Evolutionary conservation across 1,140 invertebrate species (phyloP).

Genomic region (Hylaeus volcanicus): DNA sequence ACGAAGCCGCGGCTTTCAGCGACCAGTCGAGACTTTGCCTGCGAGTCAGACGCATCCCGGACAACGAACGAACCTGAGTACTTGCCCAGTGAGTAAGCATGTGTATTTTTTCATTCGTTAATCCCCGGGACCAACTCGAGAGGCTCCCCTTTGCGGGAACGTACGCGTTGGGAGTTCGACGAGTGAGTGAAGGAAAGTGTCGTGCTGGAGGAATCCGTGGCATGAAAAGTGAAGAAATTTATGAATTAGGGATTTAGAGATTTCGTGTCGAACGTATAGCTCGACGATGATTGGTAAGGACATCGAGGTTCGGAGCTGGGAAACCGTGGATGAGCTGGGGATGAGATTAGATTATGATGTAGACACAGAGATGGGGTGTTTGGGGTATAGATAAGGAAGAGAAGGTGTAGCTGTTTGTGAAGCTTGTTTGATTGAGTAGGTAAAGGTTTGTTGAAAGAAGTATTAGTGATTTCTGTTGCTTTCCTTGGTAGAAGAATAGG

Average conservation of each 20-base stretch:
- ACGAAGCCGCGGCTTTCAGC: conserved; percentile 61
- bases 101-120: conserved; percentile 52
- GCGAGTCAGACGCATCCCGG: conserved; percentile 74
- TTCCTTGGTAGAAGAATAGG: no score
- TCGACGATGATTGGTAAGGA: no score
- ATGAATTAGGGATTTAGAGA: neutral
- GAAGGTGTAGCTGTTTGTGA: no score
- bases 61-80: conserved; percentile 68
- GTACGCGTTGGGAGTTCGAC: neutral
- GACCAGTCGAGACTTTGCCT: conserved; percentile 78
- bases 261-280: neutral
- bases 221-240: neutral
- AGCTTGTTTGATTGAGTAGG: no score
- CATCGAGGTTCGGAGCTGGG: no score
- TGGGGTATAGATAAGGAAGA: no score
- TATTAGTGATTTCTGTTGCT: no score
- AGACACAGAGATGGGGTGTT: no score
- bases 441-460: no score
- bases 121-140: neutral
- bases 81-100: conserved; percentile 65
- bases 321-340: no score
- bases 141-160: no score
- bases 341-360: no score
- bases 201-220: conserved; percentile 3
- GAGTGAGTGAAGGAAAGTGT: conserved; percentile 40